Percentiles rank a stretch among this genome's conserved stretches.
Evolutionary conservation across 1,140 invertebrate species (phyloP).

Genomic region (Zaprionus inermis): DNA sequence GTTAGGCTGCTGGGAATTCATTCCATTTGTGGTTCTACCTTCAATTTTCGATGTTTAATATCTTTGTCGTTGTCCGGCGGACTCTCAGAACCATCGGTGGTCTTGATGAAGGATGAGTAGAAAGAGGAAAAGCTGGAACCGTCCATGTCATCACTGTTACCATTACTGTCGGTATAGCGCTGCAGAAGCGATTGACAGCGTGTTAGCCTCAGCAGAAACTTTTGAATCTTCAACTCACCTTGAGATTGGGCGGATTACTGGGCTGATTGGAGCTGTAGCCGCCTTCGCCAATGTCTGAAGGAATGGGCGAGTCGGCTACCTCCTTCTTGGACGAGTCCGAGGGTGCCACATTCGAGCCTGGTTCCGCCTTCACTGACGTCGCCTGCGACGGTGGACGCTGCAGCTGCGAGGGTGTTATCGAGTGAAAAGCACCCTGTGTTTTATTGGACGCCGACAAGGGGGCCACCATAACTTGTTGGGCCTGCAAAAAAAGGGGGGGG

Average conservation of each 20-base stretch:
- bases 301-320: conserved; percentile 83
- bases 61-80: conserved; percentile 79
- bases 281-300: conserved; percentile 71
- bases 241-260: conserved; percentile 38
- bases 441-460: conserved; percentile 39
- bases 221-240: conserved; percentile 29
- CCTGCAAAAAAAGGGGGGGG: too few species aligned
- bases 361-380: conserved; percentile 87
- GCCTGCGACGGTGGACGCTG: conserved; percentile 86
- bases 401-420: conserved; percentile 70
- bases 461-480: conserved; percentile 54
- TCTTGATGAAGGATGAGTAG: conserved; percentile 86
- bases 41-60: conserved; percentile 64
- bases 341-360: conserved; percentile 85
- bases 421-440: conserved; percentile 72
- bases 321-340: conserved; percentile 87
- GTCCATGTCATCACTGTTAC: conserved; percentile 84
- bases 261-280: conserved; percentile 61
- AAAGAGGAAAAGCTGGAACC: conserved; percentile 86
- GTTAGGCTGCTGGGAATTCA: too few species aligned
- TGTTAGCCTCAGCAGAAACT: too few species aligned
- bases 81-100: conserved; percentile 84
- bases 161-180: conserved; percentile 81
- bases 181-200: background rate
- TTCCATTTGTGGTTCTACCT: conserved; percentile 39